phyloP scores from a whole-genome alignment of 2,113 vertebrate genomes.

The Aramus guarauna region DNA sequence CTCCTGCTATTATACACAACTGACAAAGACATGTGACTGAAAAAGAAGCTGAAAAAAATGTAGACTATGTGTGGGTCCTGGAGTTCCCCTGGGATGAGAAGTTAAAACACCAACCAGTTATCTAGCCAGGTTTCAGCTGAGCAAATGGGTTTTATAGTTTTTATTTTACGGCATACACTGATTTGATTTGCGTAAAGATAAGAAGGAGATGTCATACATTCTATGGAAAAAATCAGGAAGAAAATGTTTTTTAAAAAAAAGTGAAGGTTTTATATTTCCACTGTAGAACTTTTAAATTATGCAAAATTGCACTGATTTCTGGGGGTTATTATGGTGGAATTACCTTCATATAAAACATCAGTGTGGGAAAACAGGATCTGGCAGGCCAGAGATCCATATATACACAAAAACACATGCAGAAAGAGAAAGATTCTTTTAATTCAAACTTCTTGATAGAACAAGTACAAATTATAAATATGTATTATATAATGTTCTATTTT shows the following conservation, averaged over 20 bases:
- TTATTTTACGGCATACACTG: not conserved
- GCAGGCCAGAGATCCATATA: not conserved
- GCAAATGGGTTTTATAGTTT: not conserved
- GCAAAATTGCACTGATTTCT: not conserved
- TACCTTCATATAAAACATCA: not conserved
- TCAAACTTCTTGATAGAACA: not conserved
- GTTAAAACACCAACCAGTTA: not conserved
- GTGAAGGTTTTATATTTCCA: not conserved
- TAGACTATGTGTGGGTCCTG: not conserved
- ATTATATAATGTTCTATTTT: not conserved
- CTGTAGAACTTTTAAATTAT: not conserved
- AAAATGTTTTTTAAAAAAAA: not conserved
- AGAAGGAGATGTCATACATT: too few species aligned
- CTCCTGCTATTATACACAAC: not conserved
- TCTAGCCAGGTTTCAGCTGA: not conserved
- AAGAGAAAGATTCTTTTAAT: not conserved
- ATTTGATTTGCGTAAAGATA: not conserved
- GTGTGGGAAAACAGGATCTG: not conserved
- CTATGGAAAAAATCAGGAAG: not conserved
- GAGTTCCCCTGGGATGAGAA: not conserved
- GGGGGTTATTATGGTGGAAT: not conserved
- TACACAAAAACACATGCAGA: not conserved
- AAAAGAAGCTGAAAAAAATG: not conserved
- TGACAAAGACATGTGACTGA: not conserved
- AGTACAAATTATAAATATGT: not conserved